These are phyloP conservation scores for Philotrypesis tridentata DNA, from an alignment of 1,140 invertebrate species.

Conservation along the genomic window DNA sequence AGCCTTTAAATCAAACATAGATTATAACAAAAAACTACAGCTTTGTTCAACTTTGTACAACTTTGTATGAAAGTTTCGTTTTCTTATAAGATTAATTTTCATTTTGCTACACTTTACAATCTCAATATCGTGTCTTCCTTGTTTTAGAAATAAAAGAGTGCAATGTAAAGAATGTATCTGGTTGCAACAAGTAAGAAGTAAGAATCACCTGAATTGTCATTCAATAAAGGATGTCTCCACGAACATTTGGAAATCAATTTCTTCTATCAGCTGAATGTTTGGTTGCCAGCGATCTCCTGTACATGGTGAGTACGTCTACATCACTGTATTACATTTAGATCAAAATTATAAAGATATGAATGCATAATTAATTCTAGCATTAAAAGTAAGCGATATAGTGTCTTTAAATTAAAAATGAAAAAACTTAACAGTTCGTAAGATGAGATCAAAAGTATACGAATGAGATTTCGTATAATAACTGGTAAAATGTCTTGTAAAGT, in stretches of 20 bases:
- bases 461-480: background rate
- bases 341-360: too few species aligned
- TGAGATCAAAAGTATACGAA: too few species aligned
- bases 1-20: background rate
- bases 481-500: background rate
- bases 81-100: too few species aligned
- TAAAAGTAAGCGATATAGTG: too few species aligned
- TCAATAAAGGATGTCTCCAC: slow-evolving; percentile 12
- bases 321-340: too few species aligned
- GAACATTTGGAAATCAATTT: slow-evolving; percentile 36
- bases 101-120: too few species aligned
- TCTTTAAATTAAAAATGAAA: too few species aligned
- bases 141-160: background rate
- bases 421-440: too few species aligned
- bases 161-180: background rate
- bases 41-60: too few species aligned
- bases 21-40: background rate
- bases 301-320: background rate
- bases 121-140: background rate
- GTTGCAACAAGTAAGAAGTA: background rate
- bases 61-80: background rate
- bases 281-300: background rate
- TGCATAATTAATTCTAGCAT: too few species aligned
- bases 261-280: background rate
- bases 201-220: slow-evolving; percentile 52